Percentiles rank a stretch among this genome's conserved stretches.
These are phyloP conservation scores for Orientallactaga bullata DNA, from an alignment of 2,113 vertebrate species.

Conservation along the genomic window DNA sequence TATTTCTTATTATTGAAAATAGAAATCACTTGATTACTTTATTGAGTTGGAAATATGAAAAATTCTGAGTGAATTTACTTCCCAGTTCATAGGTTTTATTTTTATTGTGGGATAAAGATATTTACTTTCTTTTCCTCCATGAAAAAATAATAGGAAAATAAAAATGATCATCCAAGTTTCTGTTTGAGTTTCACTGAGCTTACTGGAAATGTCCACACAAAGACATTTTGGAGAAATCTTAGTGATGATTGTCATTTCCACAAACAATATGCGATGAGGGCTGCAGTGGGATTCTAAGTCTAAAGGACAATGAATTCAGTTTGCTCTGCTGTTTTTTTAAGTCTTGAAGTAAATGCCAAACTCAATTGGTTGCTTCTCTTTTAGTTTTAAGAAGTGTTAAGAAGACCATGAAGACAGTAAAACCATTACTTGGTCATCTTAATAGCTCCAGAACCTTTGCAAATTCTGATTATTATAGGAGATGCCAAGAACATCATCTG, in stretches of 20 bases:
- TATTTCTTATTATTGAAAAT: slow-evolving; percentile 8
- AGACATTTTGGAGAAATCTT: background rate
- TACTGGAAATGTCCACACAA: background rate
- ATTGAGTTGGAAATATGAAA: background rate
- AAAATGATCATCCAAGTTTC: background rate
- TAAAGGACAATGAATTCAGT: background rate
- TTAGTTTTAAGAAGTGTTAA: slow-evolving; percentile 67
- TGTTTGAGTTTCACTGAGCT: background rate
- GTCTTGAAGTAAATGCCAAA: background rate
- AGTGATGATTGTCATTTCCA: background rate
- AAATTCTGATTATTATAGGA: slow-evolving; percentile 72
- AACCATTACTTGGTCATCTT: slow-evolving; percentile 68
- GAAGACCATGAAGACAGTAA: slow-evolving; percentile 70
- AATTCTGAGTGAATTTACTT: background rate
- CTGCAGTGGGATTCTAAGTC: background rate
- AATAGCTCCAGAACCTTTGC: slow-evolving; percentile 20
- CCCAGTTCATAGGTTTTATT: background rate
- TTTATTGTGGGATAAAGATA: background rate
- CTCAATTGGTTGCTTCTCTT: slow-evolving; percentile 24
- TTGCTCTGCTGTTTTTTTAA: background rate
- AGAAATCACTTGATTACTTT: background rate
- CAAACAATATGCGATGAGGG: background rate
- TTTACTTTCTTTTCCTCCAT: background rate
- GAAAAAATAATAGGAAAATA: background rate
- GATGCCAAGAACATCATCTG: slow-evolving; percentile 77